phyloP scores from a whole-genome alignment of 2,113 vertebrate species.

The Greenwoodochromis staneri region DNA sequence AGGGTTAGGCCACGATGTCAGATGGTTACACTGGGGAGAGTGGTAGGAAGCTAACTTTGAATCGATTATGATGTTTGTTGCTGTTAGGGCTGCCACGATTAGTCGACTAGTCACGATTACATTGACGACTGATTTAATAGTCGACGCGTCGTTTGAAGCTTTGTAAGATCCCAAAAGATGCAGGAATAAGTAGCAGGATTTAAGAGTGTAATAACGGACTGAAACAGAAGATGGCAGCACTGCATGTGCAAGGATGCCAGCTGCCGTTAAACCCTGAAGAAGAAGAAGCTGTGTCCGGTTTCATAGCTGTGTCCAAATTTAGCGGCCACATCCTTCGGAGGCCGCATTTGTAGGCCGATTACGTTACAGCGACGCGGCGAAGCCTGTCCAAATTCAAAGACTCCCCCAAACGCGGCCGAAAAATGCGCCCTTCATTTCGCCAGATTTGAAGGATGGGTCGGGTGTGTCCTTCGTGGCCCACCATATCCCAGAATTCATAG shows the following conservation, averaged over 20 bases:
- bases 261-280: not conserved
- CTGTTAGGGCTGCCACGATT: not conserved
- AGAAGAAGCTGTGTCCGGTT: not conserved
- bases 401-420: fast-evolving
- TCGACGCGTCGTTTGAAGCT: not conserved
- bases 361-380: fast-evolving
- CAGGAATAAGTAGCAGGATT: not conserved
- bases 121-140: not conserved
- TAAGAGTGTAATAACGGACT: not conserved
- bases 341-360: not conserved
- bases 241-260: fast-evolving
- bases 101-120: not conserved
- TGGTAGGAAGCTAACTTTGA: not conserved
- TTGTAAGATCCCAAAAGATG: fast-evolving
- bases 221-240: not conserved
- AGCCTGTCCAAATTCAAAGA: not conserved
- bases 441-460: not conserved
- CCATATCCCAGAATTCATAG: not conserved
- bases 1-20: not conserved
- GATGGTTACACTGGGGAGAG: not conserved
- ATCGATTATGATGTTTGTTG: not conserved
- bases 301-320: not conserved
- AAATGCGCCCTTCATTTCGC: not conserved
- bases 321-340: fast-evolving
- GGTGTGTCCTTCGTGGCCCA: not conserved